Base-by-base conservation (phyloP, 2,113 vertebrate genomes). In the Actinemys pallida region DNA sequence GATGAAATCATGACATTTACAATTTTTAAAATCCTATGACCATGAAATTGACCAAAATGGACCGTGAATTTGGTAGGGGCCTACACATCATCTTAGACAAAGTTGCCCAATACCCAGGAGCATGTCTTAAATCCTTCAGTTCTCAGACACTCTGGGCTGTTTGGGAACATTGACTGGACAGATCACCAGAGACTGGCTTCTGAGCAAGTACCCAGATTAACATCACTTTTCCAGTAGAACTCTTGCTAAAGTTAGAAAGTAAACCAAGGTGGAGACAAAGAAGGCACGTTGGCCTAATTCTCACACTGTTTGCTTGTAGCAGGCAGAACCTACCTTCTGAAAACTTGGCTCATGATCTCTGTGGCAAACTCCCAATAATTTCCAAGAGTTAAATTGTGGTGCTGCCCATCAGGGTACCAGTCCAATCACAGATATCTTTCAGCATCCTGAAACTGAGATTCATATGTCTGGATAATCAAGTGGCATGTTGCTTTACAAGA, bases 101-200 rank as follows among this genome's bases (percentile, higher is more conserved):
- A 57, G 5, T 27, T 57, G 56, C 56, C 56, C 80, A 93, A 50
- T 2, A 94, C 76, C 78, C 49, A 90, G 59, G 16, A 45, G 11
- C 20, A 89, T 10, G 84, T 35, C 69, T 84, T 78, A 95, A 94
- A 95, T 84, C 56, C 80, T 83, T 89, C 65, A 6, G 87, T 92
- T 93, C 90, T 89, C 91, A 90, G 10, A 59, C 0, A 0, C 6
- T 0, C 27, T 27, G 54, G 87, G 81, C n/a, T 52, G 82, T 57
- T 84, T 19, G 35, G 65, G 88, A 95, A 93, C 8, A 78, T 83
- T 80, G 91, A 94, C 47, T 87, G 80, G 54, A 87, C 87, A 93
- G 87, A 85, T 93, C 45, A 54, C 54, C 56, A 59, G 42, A 89
- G 84, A 81, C 82, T 91, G 53, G 50, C 20, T 94, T 92, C 86